A percentile compares a stretch with the other conserved stretches of the same genome.
Evolutionary conservation across 2,888 invertebrate genomes (phyloP).

Genomic region (Nipponacmea schrenckii): DNA sequence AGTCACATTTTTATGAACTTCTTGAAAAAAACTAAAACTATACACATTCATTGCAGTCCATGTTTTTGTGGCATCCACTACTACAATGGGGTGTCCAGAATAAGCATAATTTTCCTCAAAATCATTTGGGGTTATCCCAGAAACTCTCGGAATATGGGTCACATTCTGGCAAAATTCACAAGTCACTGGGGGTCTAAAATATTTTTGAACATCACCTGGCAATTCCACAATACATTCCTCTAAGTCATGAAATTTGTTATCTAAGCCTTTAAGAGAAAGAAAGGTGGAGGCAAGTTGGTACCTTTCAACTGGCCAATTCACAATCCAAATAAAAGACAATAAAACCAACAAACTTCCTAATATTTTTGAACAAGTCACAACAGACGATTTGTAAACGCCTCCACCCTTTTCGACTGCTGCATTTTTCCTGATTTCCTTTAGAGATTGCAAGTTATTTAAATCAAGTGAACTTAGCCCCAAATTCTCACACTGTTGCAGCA

Average conservation of each 20-base stretch:
- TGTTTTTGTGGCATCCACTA: slow-evolving; percentile 82
- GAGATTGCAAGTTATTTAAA: slow-evolving; percentile 37
- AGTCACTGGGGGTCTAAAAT: slow-evolving; percentile 82
- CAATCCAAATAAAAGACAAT: slow-evolving; percentile 30
- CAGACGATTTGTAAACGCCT: no score
- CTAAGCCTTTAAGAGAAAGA: slow-evolving; percentile 37
- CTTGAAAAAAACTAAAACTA: slow-evolving; percentile 84
- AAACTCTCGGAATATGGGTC: slow-evolving; percentile 75
- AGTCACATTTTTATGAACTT: slow-evolving; percentile 73
- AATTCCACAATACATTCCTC: slow-evolving; percentile 46
- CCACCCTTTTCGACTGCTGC: no score
- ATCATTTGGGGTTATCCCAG: slow-evolving; percentile 75
- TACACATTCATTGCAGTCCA: slow-evolving; percentile 86
- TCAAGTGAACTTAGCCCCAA: slow-evolving; percentile 46
- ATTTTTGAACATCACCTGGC: slow-evolving; percentile 39
- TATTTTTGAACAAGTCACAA: not conserved
- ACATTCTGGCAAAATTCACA: slow-evolving; percentile 82
- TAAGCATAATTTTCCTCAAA: slow-evolving; percentile 84
- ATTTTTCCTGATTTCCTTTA: slow-evolving; percentile 18
- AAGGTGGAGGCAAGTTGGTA: slow-evolving; percentile 35
- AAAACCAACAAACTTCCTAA: slow-evolving; percentile 20
- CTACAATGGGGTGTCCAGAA: slow-evolving; percentile 82
- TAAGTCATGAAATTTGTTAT: slow-evolving; percentile 4
- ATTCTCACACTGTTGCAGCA: slow-evolving; percentile 42
- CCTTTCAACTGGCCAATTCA: slow-evolving; percentile 49